Conservation (phyloP, 1,140 invertebrate genomes). For the Potamilus streckersoni region DNA sequence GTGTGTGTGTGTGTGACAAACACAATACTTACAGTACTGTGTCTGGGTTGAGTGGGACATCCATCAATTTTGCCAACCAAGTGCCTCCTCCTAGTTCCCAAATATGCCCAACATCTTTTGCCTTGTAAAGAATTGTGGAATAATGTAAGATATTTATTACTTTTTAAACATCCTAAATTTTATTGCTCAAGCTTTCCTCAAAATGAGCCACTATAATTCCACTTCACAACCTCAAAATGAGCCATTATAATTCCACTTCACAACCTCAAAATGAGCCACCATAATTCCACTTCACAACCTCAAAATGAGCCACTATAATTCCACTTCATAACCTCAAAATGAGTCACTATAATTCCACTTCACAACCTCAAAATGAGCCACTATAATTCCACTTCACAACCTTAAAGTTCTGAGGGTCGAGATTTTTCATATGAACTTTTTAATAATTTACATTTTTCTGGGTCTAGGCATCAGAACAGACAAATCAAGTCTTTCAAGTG, state of each 20-base stretch:
- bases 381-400: not conserved
- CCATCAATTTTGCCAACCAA: constrained; percentile 70
- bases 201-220: not conserved
- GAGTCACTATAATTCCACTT: no score
- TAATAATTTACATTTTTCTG: no score
- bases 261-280: not conserved
- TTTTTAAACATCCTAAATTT: not conserved
- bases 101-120: constrained; percentile 85
- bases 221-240: not conserved
- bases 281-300: not conserved
- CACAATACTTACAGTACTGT: constrained; percentile 67
- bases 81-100: constrained; percentile 88
- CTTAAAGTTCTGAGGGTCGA: not conserved
- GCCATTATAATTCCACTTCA: not conserved
- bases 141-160: not conserved
- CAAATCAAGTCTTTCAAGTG: no score
- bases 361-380: not conserved
- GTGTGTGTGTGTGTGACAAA: no score
- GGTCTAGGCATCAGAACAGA: no score
- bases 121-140: constrained; percentile 64
- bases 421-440: not conserved
- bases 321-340: not conserved
- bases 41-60: constrained; percentile 71
- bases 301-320: not conserved
- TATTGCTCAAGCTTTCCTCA: not conserved